Conservation (phyloP, 2,888 invertebrate species). For the Syritta pipiens region DNA sequence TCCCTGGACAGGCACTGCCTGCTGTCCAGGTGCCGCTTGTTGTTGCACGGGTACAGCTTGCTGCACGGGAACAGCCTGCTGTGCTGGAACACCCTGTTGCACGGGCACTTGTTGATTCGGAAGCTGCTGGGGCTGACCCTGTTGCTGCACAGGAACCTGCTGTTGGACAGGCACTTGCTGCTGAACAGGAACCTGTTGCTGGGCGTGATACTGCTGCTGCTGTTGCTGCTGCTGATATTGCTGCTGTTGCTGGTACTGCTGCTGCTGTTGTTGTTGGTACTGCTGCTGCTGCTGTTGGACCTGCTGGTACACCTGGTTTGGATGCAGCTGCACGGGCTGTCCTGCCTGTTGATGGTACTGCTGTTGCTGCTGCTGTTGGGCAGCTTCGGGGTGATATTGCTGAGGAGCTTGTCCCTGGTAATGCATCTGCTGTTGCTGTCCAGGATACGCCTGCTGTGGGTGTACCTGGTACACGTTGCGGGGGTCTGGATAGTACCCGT, state of each 20-base stretch:
- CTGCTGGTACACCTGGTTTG: constrained; percentile 71
- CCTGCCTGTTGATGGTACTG: constrained; percentile 39
- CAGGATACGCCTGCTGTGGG: constrained; percentile 71
- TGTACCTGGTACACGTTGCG: constrained; percentile 69
- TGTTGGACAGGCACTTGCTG: constrained; percentile 55
- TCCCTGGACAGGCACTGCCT: constrained; percentile 13
- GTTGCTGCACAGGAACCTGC: constrained; percentile 2
- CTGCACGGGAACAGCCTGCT: constrained; percentile 2
- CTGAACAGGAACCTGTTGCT: constrained; percentile 30
- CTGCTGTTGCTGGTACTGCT: constrained; percentile 70
- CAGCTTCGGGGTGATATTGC: constrained; percentile 72
- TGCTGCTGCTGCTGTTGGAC: constrained; percentile 71
- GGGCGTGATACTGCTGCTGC: constrained; percentile 70
- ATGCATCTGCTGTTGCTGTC: constrained; percentile 68
- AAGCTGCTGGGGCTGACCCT: too few species aligned
- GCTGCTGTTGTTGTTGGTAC: constrained; percentile 72
- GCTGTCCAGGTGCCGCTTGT: constrained; percentile 24
- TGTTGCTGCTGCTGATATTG: constrained; percentile 71
- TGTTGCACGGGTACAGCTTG: constrained; percentile 47
- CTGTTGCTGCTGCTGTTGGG: constrained; percentile 70
- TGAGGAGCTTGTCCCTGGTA: constrained; percentile 73
- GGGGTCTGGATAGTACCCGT: constrained; percentile 76
- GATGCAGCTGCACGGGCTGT: constrained; percentile 53
- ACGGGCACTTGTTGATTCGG: constrained; percentile 47
- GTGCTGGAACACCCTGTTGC: constrained; percentile 36